Percentiles rank a stretch among this genome's conserved stretches.
These are phyloP conservation scores for Macroglossus sobrinus DNA, from an alignment of 2,113 vertebrate genomes.

Conservation along the genomic window DNA sequence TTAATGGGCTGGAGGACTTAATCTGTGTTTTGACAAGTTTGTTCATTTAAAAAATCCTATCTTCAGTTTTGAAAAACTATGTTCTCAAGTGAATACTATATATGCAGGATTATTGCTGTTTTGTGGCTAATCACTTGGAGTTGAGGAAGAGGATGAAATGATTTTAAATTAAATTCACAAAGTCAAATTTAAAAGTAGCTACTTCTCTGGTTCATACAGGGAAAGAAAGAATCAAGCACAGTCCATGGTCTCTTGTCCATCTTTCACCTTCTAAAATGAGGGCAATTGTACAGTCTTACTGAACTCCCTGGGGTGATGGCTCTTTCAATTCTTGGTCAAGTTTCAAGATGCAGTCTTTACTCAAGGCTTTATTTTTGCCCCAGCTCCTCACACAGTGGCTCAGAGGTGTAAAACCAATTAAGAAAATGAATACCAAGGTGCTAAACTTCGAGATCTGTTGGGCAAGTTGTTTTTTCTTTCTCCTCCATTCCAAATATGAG, in stretches of 20 bases:
- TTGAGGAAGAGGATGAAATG: neutral
- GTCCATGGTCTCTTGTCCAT: accelerated
- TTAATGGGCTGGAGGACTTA: neutral
- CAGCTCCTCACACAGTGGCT: neutral
- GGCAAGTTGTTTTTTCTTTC: neutral
- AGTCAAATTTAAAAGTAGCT: slow-evolving; percentile 6
- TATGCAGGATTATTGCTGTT: neutral
- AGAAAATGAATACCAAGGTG: slow-evolving; percentile 58
- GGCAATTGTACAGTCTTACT: accelerated
- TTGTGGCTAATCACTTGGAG: neutral
- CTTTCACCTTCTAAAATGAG: neutral
- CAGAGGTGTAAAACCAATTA: slow-evolving; percentile 56
- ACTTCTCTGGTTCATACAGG: neutral
- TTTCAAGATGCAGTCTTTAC: neutral
- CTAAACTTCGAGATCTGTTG: slow-evolving; percentile 16
- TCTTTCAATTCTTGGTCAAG: neutral
- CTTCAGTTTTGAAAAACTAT: slow-evolving; percentile 52
- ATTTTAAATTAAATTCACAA: neutral
- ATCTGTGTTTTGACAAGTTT: slow-evolving; percentile 44
- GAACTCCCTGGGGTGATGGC: accelerated
- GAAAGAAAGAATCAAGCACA: neutral
- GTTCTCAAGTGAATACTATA: slow-evolving; percentile 24
- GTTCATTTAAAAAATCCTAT: neutral
- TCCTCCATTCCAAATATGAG: neutral
- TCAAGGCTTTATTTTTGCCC: neutral